Evolutionary conservation across 2,888 invertebrate species (phyloP).

Genomic region (Epinotia ramella): DNA sequence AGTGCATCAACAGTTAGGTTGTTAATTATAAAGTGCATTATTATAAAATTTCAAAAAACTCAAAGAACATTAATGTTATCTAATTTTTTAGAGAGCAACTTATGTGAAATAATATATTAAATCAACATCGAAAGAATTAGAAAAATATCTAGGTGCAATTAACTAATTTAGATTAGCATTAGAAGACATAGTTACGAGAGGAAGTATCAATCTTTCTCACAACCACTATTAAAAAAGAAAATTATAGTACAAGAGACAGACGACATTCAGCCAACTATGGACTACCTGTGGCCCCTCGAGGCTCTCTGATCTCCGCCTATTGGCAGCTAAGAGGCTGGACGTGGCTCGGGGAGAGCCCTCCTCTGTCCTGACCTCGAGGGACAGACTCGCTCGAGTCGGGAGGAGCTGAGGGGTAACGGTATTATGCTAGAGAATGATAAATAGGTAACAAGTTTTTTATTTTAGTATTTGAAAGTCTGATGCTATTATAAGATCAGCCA

Average conservation of each 20-base stretch:
- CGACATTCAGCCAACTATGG: slow-evolving; percentile 61
- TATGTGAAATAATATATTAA: neutral
- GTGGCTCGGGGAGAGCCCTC: slow-evolving; percentile 74
- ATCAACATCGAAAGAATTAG: neutral
- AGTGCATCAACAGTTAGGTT: neutral
- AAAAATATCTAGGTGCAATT: neutral
- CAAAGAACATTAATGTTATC: neutral
- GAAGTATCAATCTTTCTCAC: neutral
- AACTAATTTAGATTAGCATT: neutral
- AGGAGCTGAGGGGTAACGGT: slow-evolving; percentile 72
- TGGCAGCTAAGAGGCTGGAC: slow-evolving; percentile 77
- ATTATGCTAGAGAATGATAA: slow-evolving; percentile 3
- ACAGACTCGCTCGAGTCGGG: slow-evolving; percentile 86
- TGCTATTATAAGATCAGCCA: neutral
- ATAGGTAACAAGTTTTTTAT: too few relatives aligned
- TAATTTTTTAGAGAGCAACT: neutral
- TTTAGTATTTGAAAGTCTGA: neutral
- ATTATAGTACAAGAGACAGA: slow-evolving; percentile 47
- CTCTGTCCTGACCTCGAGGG: slow-evolving; percentile 86
- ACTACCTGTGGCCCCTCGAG: slow-evolving; percentile 85
- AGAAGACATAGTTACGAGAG: neutral
- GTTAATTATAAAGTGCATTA: neutral
- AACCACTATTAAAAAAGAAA: slow-evolving; percentile 33
- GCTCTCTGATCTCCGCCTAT: slow-evolving; percentile 85
- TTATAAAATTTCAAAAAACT: neutral